These are phyloP conservation scores for Biston betularia DNA, from an alignment of 2,888 invertebrate species.

Conservation along the genomic window DNA sequence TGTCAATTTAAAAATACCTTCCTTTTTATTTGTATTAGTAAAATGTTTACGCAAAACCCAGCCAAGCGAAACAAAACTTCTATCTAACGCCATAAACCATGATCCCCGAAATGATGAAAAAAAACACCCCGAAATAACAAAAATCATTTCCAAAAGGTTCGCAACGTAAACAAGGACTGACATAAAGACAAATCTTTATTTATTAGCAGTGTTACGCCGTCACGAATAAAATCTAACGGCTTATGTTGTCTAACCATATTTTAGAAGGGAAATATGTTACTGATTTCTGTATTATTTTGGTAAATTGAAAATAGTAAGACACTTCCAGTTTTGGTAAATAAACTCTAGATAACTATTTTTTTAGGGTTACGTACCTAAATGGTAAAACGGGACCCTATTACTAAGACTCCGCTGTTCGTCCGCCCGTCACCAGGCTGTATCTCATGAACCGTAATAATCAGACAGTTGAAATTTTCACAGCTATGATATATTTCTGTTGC, in stretches of 20 bases:
- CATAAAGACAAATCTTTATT: conserved; percentile 31
- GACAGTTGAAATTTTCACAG: too few species aligned
- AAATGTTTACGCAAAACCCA: neutral
- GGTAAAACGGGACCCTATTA: too few species aligned
- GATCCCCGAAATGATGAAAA: neutral
- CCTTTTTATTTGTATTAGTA: too few species aligned
- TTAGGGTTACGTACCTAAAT: too few species aligned
- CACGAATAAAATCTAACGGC: conserved; percentile 11
- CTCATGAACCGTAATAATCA: too few species aligned
- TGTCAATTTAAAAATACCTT: too few species aligned
- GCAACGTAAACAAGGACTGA: conserved; percentile 18
- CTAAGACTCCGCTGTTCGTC: too few species aligned
- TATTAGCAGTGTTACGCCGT: conserved; percentile 15
- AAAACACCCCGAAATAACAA: conserved; percentile 15
- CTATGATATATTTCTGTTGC: too few species aligned
- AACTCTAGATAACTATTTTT: too few species aligned
- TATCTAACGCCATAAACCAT: neutral
- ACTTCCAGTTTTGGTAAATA: neutral
- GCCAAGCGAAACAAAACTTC: neutral
- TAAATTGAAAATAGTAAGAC: neutral
- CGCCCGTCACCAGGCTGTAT: too few species aligned
- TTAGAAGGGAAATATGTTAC: conserved; percentile 1
- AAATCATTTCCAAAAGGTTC: conserved; percentile 1
- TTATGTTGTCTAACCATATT: conserved; percentile 11
- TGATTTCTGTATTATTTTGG: neutral